Base-by-base conservation (phyloP, 2,888 invertebrate genomes). In the Tipula vernalis region DNA sequence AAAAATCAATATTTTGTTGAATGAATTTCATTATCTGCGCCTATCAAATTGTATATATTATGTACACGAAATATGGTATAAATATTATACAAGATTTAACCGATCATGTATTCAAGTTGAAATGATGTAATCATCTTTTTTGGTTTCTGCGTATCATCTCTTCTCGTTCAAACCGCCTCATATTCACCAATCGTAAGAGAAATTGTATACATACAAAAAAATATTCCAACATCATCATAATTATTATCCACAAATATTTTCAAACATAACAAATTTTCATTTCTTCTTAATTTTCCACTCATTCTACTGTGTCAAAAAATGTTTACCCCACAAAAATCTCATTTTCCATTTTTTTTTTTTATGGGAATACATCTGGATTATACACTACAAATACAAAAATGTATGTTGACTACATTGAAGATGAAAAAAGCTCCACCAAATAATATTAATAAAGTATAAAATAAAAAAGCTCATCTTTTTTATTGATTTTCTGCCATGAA, bases 201-300 rank as follows among this genome's bases (percentile, higher is more conserved):
- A 71, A 71, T 28, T 28, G 28, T 51, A 51, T 2, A 51, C 51
- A 51, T 0, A 51, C 2, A 71, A 18, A 71, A 28, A 71, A 28
- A 71, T 71, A 71, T 71, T 28, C 71, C 71, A 71, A 71, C 71
- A 71, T 71, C 71, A 71, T 71, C 71, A 71, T 71, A 71, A 71
- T 71, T 71, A 71, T 71, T 71, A 71, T 71, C 71, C 71, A 71
- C 71, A 71, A 71, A 71, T 71, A 51, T 71, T 71, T 71, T 71
- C 71, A 28, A 71, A 71, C 71, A 71, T 28, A 71, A 71, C 71
- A 71, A 71, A 71, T 71, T 71, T 71, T 71, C 71, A 28, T 71
- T 71, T 18, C 71, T 71, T 71, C 28, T 28, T 71, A 71, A 71
- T 71, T 71, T 71, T 71, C 71, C 71, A 71, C 71, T 71, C 71